Base-by-base conservation (phyloP, 2,888 invertebrate species). In the Maniola hyperantus region DNA sequence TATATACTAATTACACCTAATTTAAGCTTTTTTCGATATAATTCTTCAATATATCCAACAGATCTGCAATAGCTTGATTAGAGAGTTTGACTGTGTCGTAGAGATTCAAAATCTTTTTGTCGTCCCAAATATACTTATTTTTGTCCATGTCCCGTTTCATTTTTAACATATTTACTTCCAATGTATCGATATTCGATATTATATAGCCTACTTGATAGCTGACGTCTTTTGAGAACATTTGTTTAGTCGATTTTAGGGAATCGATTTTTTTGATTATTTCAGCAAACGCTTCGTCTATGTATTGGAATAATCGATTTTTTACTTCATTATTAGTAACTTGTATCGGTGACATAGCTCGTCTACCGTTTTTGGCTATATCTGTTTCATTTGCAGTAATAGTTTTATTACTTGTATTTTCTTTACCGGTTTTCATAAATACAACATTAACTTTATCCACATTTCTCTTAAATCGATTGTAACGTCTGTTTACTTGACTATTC, bases 151-250 rank as follows among this genome's bases (percentile, higher is more conserved):
- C 76, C 0, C 53, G 59, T 42, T 71, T 79, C 48, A 84, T 55
- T 50, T 79, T 79, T 0, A 66, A 72, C 55, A 85, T 70, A 71
- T 79, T 82, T 0, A 76, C 69, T 4, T 77, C 74, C 13, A 85
- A 71, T 0, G 79, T 79, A n/a, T 86, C 85, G 0, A 86, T 68
- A 44, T 79, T 84, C 0, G 84, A 81, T 2, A 82, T 66, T 0
- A 85, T 77, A 33, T 85, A 86, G 0, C 87, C 87, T 0, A 84
- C 77, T 67, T 72, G 79, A 39, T 76, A 85, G 2, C 74, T 69
- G 4, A 77, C 70, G 0, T 78, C 70, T 0, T 77, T 71, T 0
- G 68, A 66, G 7, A 81, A 77, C 0, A 71, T 62, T 0, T 75
- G 64, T 62, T 81, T 83, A 0, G 79, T 55, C 6, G 71, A 60